Evolutionary conservation across 2,113 vertebrate genomes (phyloP).

Genomic region (Datnioides undecimradiatus): DNA sequence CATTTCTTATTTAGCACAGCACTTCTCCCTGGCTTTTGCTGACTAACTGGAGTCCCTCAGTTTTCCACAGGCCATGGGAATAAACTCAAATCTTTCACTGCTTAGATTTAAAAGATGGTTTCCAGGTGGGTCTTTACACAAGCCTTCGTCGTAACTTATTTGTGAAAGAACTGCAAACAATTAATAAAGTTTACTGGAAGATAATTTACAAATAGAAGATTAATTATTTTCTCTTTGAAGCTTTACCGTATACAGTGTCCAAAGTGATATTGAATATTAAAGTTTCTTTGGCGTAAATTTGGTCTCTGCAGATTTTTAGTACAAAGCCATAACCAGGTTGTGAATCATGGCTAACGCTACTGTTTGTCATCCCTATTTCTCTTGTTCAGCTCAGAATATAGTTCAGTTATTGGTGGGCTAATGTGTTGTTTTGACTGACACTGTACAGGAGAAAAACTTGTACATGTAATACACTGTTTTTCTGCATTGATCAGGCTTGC

Average conservation of each 20-base stretch:
- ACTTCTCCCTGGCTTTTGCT: neutral
- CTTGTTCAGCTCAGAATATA: neutral
- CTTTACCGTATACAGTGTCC: neutral
- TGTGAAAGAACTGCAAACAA: constrained; percentile 9
- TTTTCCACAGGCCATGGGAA: neutral
- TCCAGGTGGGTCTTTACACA: constrained; percentile 14
- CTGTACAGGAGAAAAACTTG: neutral
- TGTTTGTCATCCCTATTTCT: neutral
- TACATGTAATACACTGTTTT: neutral
- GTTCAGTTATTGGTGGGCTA: no score
- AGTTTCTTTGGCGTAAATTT: no score
- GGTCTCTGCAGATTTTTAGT: no score
- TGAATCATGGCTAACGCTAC: neutral
- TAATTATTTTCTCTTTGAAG: neutral
- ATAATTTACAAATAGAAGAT: constrained; percentile 13
- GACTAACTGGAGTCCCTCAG: neutral
- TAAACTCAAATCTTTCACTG: constrained; percentile 28
- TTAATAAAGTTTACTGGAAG: constrained; percentile 9
- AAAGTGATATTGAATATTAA: no score
- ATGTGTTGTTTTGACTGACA: neutral
- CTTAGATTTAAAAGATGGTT: constrained; percentile 14
- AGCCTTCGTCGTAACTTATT: neutral
- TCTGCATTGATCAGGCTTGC: neutral
- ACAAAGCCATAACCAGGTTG: neutral
- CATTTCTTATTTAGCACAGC: constrained; percentile 19